These are phyloP conservation scores for Heliconius melpomene DNA, from an alignment of 1,140 invertebrate species.

Conservation along the genomic window DNA sequence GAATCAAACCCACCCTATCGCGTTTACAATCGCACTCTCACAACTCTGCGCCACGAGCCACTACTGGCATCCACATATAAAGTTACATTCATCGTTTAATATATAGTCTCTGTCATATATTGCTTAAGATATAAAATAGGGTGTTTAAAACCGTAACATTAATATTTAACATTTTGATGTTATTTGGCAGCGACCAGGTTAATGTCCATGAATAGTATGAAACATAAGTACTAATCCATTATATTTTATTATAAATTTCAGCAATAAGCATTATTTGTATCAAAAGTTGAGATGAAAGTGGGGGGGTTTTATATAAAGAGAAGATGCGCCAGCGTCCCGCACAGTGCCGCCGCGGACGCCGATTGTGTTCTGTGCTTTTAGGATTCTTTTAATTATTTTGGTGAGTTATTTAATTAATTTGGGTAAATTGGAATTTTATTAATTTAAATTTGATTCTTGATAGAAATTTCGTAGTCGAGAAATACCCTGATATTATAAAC, in stretches of 20 bases:
- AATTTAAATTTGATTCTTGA: too few species aligned
- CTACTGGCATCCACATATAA: too few species aligned
- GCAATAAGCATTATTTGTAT: constrained; percentile 29
- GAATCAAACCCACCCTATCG: too few species aligned
- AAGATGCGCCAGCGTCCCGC: constrained; percentile 44
- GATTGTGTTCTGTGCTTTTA: constrained; percentile 29
- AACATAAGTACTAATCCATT: not conserved
- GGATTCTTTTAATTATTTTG: constrained; percentile 32
- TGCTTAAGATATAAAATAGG: not conserved
- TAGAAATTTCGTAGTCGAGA: too few species aligned
- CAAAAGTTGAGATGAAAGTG: constrained; percentile 42
- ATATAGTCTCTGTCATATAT: not conserved
- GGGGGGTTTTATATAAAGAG: constrained; percentile 60
- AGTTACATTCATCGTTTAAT: too few species aligned
- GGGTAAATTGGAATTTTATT: not conserved
- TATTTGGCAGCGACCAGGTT: not conserved
- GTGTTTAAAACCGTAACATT: not conserved
- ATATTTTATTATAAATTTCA: constrained; percentile 11
- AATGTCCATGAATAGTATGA: not conserved
- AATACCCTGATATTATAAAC: too few species aligned
- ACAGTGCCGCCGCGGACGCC: constrained; percentile 46
- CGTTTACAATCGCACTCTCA: too few species aligned
- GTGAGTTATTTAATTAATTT: constrained; percentile 23
- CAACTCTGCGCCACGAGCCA: too few species aligned
- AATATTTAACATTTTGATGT: not conserved